A percentile compares a stretch with the other conserved stretches of the same genome.
phyloP scores from a whole-genome alignment of 2,888 invertebrate genomes.

The Epirrhoe alternata region DNA sequence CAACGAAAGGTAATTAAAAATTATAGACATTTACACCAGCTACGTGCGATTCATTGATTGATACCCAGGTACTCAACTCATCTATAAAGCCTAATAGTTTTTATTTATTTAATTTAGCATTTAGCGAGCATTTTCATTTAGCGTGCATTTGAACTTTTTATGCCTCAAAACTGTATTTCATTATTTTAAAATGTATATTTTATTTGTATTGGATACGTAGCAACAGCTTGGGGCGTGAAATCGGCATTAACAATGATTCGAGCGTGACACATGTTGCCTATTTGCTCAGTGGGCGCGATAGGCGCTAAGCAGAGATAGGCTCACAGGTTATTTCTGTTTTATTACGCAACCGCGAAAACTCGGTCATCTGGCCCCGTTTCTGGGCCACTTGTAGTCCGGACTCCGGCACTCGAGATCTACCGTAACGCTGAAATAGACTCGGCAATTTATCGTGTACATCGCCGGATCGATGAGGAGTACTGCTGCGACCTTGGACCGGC shows the following conservation, averaged over 20 bases:
- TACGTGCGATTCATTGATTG: neutral
- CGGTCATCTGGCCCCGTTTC: conserved; percentile 74
- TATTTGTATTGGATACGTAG: conserved; percentile 23
- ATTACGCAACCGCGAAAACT: conserved; percentile 74
- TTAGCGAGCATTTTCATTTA: too few relatives aligned
- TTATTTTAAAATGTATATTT: conserved; percentile 1
- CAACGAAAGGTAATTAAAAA: neutral
- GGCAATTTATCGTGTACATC: conserved; percentile 63
- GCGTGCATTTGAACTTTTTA: too few relatives aligned
- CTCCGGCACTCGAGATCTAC: conserved; percentile 63
- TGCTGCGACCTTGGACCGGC: conserved; percentile 69
- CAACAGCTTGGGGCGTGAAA: conserved; percentile 33
- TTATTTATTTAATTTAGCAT: neutral
- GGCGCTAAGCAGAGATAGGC: conserved; percentile 48
- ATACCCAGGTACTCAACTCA: neutral
- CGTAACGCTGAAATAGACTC: conserved; percentile 64
- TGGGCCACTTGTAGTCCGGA: conserved; percentile 59
- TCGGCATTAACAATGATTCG: conserved; percentile 37
- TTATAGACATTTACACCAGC: neutral
- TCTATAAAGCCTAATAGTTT: neutral
- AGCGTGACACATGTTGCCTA: conserved; percentile 43
- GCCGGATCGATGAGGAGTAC: conserved; percentile 66
- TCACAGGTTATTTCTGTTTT: conserved; percentile 62
- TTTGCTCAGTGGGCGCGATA: conserved; percentile 42
- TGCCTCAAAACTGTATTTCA: too few relatives aligned